Percentiles rank a stretch among this genome's conserved stretches.
Evolutionary conservation across 2,888 invertebrate genomes (phyloP).

Genomic region (Ametastegia equiseti): DNA sequence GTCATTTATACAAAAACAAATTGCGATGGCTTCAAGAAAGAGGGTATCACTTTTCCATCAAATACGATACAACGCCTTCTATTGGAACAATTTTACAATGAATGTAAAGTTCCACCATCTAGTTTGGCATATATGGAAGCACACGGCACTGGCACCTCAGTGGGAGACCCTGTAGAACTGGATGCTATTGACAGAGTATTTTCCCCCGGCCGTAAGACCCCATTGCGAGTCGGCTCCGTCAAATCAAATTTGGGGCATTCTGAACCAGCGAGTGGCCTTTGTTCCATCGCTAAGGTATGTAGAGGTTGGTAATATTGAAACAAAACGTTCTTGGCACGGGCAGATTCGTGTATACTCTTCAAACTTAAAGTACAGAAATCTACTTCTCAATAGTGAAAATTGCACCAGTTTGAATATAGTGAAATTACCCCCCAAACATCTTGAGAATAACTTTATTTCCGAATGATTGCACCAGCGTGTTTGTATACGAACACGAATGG

Average conservation of each 20-base stretch:
- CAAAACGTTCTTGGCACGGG: too few species aligned
- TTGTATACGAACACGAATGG: too few species aligned
- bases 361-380: too few species aligned
- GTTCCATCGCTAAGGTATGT: slow-evolving; percentile 88
- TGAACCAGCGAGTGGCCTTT: slow-evolving; percentile 91
- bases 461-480: too few species aligned
- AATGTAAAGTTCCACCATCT: slow-evolving; percentile 79
- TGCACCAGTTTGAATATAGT: too few species aligned
- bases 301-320: too few species aligned
- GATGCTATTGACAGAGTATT: slow-evolving; percentile 89
- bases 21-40: slow-evolving; percentile 78
- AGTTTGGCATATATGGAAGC: slow-evolving; percentile 82
- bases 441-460: too few species aligned
- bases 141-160: slow-evolving; percentile 87
- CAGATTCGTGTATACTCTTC: too few species aligned
- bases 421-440: too few species aligned
- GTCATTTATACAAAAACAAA: slow-evolving; percentile 80
- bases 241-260: slow-evolving; percentile 97
- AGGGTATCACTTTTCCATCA: slow-evolving; percentile 73
- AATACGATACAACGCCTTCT: slow-evolving; percentile 67
- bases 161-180: slow-evolving; percentile 96
- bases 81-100: slow-evolving; percentile 79
- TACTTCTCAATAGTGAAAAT: too few species aligned
- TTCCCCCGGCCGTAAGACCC: slow-evolving; percentile 84
- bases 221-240: slow-evolving; percentile 91